Percentiles rank a stretch among this genome's conserved stretches.
These are phyloP conservation scores for Epizoanthus stellaris DNA, from an alignment of 92 coral and sea anemone genomes.

Conservation along the genomic window DNA sequence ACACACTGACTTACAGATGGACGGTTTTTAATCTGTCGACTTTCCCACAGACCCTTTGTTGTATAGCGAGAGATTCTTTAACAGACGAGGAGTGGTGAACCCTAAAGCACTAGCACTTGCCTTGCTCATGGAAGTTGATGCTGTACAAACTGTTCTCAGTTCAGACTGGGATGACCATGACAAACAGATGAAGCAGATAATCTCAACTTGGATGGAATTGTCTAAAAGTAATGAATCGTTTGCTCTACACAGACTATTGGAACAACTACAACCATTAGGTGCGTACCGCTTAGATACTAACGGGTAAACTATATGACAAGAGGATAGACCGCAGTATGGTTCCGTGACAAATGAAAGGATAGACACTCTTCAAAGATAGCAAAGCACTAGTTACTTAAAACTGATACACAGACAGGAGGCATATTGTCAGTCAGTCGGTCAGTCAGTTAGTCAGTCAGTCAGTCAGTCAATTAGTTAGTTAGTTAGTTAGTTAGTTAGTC, in stretches of 20 bases:
- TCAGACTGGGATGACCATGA: conserved; percentile 8
- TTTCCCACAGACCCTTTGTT: neutral
- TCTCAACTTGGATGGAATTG: neutral
- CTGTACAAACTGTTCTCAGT: neutral
- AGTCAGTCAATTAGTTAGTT: too few species aligned
- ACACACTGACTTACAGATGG: too few species aligned
- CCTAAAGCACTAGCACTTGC: neutral
- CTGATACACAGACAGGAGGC: too few species aligned
- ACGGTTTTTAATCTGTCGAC: neutral
- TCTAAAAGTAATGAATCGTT: conserved; percentile 5
- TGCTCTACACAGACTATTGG: neutral
- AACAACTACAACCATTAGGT: conserved; percentile 2
- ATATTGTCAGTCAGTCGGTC: too few species aligned
- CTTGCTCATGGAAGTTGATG: neutral
- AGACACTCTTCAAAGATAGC: too few species aligned
- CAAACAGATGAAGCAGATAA: neutral
- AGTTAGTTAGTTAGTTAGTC: too few species aligned
- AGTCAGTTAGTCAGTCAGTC: too few species aligned
- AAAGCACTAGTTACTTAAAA: too few species aligned
- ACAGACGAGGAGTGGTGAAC: conserved; percentile 17
- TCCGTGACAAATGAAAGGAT: too few species aligned
- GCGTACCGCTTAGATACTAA: neutral
- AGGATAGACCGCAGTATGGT: neutral
- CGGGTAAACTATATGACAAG: neutral
- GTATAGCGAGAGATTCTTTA: neutral